Base-by-base conservation (phyloP, 2,113 vertebrate species). In the Barbus barbus region DNA sequence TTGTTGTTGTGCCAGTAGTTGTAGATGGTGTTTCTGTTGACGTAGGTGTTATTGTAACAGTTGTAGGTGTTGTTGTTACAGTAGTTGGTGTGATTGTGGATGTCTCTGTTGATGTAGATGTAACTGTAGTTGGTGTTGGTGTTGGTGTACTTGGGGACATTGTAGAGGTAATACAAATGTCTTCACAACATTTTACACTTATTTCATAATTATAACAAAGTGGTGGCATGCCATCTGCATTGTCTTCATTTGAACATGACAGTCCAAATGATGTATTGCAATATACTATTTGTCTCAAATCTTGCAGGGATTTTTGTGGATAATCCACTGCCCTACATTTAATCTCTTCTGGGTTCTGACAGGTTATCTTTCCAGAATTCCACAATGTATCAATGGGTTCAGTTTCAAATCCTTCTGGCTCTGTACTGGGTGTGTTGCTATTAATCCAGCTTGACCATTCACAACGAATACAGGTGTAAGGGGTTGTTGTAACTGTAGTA, bases 261-360 rank as follows among this genome's bases (percentile, higher is more conserved):
- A 80, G 38, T 20, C 78, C 78, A 80, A 67, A 46, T 1, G 78
- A 46, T 65, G 78, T 67, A 9, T 80, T 80, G 5, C 78, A 80
- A 28, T 12, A 48, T 0, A n/a, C 0, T 14, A 0, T 1, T 65
- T 80, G 78, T 7, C 24, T 38, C 14, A 80, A 65, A 4, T 1
- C 5, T 0, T 20, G 4, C 14, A 67, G 38, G 0, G 78, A 46
- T 1, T 14, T 48, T 65, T 48, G 1, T 0, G 78, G 79, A 69
- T 69, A 81, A 5, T 81, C 1, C 14, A 81, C 79, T 36, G 79
- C 79, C 20, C 79, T 81, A 36, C 79, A 81, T 53, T 69, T 18
- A n/a, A 81, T 31, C 0, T 36, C 26, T 24, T 0, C 3, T 0
- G 63, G 61, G 1, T 0, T 81, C 1, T 51, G 61, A 69, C 79